Evolutionary conservation across 2,113 vertebrate species (phyloP).

Genomic region (Climacteris rufus): DNA sequence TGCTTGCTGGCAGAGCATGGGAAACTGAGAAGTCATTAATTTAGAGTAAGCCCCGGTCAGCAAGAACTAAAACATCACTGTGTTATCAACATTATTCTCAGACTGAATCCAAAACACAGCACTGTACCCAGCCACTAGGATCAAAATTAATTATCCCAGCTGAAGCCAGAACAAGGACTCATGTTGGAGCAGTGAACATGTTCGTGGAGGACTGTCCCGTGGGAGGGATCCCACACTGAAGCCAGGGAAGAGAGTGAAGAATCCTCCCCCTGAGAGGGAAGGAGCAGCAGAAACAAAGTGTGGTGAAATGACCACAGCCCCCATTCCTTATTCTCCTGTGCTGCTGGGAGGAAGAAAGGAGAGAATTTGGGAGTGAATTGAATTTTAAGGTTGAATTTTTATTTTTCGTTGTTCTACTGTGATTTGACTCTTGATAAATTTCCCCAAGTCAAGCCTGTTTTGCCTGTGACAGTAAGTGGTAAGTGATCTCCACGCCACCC

Average conservation of each 20-base stretch:
- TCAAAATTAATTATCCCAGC: not conserved
- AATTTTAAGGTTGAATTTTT: not conserved
- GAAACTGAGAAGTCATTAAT: not conserved
- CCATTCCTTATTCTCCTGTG: not conserved
- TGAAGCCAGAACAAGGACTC: not conserved
- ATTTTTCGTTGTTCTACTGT: not conserved
- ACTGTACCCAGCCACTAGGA: not conserved
- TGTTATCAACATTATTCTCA: not conserved
- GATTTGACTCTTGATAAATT: not conserved
- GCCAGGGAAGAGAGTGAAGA: not conserved
- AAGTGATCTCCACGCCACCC: not conserved
- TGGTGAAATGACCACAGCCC: not conserved
- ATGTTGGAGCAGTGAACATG: not conserved
- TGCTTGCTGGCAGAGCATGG: not conserved
- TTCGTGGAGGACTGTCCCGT: not conserved
- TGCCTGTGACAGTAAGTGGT: not conserved
- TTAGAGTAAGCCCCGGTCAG: not conserved
- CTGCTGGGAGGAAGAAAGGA: not conserved
- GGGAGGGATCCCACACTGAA: not conserved
- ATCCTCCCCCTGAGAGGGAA: not conserved
- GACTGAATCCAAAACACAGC: not conserved
- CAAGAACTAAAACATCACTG: not conserved
- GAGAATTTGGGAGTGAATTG: not conserved
- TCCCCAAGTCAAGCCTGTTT: not conserved
- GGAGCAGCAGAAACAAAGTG: not conserved